Evolutionary conservation across 1,140 invertebrate genomes (phyloP).

Genomic region (Coenobita brevimanus): DNA sequence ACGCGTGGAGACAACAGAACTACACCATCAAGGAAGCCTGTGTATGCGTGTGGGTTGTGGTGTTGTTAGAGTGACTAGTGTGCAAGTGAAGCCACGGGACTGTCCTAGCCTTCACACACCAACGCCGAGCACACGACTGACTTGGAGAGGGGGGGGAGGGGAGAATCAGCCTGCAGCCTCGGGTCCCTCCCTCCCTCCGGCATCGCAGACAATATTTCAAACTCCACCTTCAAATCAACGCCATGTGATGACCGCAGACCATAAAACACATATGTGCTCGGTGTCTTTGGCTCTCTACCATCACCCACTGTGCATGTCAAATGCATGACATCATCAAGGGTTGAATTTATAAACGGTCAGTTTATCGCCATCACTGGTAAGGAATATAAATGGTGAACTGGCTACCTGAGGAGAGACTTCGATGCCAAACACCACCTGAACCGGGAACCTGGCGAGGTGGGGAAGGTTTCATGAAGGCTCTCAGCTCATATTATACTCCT

Average conservation of each 20-base stretch:
- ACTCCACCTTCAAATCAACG: too few species aligned
- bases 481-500: too few species aligned
- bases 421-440: slow-evolving; percentile 45
- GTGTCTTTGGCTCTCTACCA: too few species aligned
- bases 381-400: slow-evolving; percentile 34
- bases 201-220: not conserved
- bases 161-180: not conserved
- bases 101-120: not conserved
- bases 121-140: slow-evolving; percentile 39
- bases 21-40: not conserved
- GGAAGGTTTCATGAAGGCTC: too few species aligned
- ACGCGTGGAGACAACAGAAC: too few species aligned
- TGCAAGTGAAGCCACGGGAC: not conserved
- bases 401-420: slow-evolving; percentile 35
- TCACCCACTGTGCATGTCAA: too few species aligned
- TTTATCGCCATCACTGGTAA: too few species aligned
- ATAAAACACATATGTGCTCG: too few species aligned
- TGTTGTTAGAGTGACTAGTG: not conserved
- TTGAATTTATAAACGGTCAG: too few species aligned
- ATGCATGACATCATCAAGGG: too few species aligned
- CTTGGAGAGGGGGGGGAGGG: too few species aligned
- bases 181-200: not conserved
- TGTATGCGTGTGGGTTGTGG: not conserved
- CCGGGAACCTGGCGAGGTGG: not conserved
- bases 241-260: too few species aligned